Base-by-base conservation (phyloP, 2,113 vertebrate species). In the Alectura lathami region DNA sequence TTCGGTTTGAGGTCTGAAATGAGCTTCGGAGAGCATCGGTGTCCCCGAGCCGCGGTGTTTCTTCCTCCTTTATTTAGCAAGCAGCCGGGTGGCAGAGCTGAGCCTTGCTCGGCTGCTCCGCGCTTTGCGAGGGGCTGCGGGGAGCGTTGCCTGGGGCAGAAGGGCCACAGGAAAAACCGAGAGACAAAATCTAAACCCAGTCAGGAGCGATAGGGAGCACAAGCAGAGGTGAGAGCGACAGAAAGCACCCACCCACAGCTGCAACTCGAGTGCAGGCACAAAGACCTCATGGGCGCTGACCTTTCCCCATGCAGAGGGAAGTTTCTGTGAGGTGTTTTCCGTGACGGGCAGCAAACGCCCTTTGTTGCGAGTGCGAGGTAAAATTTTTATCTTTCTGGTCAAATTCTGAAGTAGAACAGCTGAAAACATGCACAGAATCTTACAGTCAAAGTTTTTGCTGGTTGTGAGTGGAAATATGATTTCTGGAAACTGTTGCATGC, bases 161-260 rank as follows among this genome's bases (percentile, higher is more conserved):
- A 3, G 9, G 38, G 32, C 8, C 2, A 29, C 32, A 2, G 3
- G 1, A 8, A 24, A 47, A 3, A 0, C 0, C 1, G 36, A 8
- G 9, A 2, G 1, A 0, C 8, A 2, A 26, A 29, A 7, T 2
- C 32, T 27, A 6, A 10, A 13, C 17, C 0, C 7, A 0, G 5
- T 9, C 26, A 5, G 79, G 38, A 30, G 64, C 73, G n/a, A 3
- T 3, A 6, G 64, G 21, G 34, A n/a, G 6, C 11, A 10, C 20
- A 45, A 32, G 2, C 17, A 3, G 83, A 17, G 56, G 48, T 13
- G 78, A 3, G 79, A 7, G 81, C 24, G 3, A 3, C 27, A 30
- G 18, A 10, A 18, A 30, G 50, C 87, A 3, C 8, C 43, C 9
- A 3, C 1, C 12, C 7, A 48, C 78, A 47, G 54, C 45, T 23